Base-by-base conservation (phyloP, 2,113 vertebrate genomes). In the Anoplopoma fimbria region DNA sequence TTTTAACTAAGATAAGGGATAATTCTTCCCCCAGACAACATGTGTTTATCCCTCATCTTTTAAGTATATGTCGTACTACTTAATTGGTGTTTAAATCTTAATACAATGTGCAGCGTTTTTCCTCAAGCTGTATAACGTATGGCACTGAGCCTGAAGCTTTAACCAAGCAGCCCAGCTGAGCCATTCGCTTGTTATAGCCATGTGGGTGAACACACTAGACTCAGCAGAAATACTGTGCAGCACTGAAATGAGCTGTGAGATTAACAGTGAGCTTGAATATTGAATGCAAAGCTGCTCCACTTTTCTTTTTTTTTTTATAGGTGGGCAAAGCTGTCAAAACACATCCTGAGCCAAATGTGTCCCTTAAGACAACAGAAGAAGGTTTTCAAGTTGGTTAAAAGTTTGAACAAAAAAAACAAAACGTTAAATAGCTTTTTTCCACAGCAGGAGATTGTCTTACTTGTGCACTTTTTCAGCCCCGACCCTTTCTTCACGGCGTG, bases 381-480 rank as follows among this genome's bases (percentile, higher is more conserved):
- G 64, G 42, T 81, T 85, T 83, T 34, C 23, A 62, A 27, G 29
- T 47, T 27, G 51, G 51, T 71, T 78, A 68, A 87, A 87, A 84
- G 64, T 82, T 83, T 73, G 4, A 90, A 86, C 58, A 84, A 67
- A 78, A 77, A 61, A 19, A 87, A 70, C 6, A 9, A 51, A 51
- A 51, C 61, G n/a, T 40, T 14, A 77, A 82, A 53, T 17, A 6
- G 45, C 9, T 53, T 55, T n/a, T 67, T 72, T 25, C 15, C 40
- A 53, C 36, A 76, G 75, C 45, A 77, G 17, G 40, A 85, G 38
- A 85, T 75, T 79, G 9, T 88, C 95, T 93, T 96, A 98, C 97
- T 97, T 80, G 97, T 98, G 93, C 97, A 98, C 81, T 97, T 98
- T 86, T 96, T 96, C 23, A 93, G 83, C 0, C 95, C 90, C 0